Evolutionary conservation across 2,888 invertebrate genomes (phyloP).

Genomic region (Tolmerus cingulatus): DNA sequence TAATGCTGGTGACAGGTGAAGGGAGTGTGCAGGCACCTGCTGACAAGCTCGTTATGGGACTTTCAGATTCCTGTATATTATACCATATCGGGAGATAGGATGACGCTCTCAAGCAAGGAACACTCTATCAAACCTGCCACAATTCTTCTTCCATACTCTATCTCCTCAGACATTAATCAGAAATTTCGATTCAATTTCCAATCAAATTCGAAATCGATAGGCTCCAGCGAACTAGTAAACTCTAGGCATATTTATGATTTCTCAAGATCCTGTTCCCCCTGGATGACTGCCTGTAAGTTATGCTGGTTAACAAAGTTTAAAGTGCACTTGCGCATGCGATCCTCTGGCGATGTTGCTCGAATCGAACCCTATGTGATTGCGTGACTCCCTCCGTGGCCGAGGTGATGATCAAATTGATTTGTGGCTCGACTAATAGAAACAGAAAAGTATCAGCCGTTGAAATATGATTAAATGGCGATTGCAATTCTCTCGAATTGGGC

Average conservation of each 20-base stretch:
- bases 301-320: neutral
- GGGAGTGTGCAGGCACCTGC: neutral
- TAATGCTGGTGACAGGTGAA: conserved; percentile 1
- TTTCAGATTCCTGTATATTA: neutral
- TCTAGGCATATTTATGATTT: neutral
- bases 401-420: conserved; percentile 25
- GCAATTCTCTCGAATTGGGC: neutral
- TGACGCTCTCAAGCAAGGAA: neutral
- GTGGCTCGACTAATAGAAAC: neutral
- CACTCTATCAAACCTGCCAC: neutral
- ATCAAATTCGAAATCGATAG: neutral
- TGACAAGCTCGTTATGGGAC: conserved; percentile 19
- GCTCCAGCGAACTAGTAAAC: neutral
- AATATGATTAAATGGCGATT: conserved; percentile 1
- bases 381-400: neutral
- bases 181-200: neutral
- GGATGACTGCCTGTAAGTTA: neutral
- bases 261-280: neutral
- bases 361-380: neutral
- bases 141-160: neutral
- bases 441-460: neutral
- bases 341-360: neutral
- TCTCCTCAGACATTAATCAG: neutral
- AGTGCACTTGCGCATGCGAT: conserved; percentile 25
- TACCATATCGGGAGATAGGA: neutral